Base-by-base conservation (phyloP, 2,888 invertebrate species). In the Callyntrura guangdongensis region DNA sequence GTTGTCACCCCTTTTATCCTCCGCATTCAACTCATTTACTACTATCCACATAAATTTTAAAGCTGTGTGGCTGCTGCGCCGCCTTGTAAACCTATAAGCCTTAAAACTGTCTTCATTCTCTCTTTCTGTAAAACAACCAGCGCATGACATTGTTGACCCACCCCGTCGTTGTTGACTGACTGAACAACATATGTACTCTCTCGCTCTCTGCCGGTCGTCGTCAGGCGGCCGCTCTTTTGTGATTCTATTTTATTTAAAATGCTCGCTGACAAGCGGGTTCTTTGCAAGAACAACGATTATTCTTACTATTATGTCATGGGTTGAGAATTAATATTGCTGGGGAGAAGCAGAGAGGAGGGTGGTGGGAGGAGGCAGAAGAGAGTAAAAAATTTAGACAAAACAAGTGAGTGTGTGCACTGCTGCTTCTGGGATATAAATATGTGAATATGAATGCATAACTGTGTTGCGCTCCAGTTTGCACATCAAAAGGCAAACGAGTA, bases 1-100 rank as follows among this genome's bases (percentile, higher is more conserved):
- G 85, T 59, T 90, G 90, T 90, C 90, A 85, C 89, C 89, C 89
- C 77, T 89, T 83, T 81, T 20, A 25, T 72, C 69, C 59, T 17
- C 72, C 5, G 49, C 59, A 12, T 27, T 47, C 14, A 6, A 69
- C 0, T 77, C 56, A 49, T 69, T 79, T 64, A 69, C 56, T 47
- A 17, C 45, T 47, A 17, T 20, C 20, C n/a, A 20, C 36, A 86
- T 87, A 81, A 87, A 87, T 81, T 82, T 20, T 12, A 64, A 36
- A 22, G 49, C 27, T n/a, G 36, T 72, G 72, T 8, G 8, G 14
- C 22, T 72, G 36, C 36, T 72, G 45, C 12, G 45, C 12, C 9
- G n/a, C 12, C n/a, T 12, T 49, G 47, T 47, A 25, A 36, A 11
- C 45, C n/a, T 72, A 45, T 36, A 20, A 22, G n/a, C 72, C n/a